Conservation (phyloP, 2,797 vertebrate genomes). For the Simalia tracyae region DNA sequence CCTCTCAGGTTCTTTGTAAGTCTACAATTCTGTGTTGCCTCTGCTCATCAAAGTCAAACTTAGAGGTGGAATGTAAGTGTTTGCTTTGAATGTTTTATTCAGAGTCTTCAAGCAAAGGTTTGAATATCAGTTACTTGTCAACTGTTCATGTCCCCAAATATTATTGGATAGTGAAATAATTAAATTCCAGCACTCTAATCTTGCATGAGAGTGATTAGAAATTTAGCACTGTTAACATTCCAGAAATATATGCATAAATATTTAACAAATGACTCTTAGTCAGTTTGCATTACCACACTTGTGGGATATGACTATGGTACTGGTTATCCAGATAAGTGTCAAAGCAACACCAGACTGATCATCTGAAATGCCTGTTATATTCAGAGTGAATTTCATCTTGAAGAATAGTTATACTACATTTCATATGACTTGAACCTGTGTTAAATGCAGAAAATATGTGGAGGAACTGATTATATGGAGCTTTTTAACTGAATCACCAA, state of each 20-base stretch:
- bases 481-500: not conserved
- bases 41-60: not conserved
- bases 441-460: not conserved
- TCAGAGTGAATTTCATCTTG: not conserved
- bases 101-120: not conserved
- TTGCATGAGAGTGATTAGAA: not conserved
- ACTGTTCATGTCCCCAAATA: not conserved
- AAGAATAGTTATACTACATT: not conserved
- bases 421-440: not conserved
- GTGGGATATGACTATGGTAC: not conserved
- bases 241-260: not conserved
- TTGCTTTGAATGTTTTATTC: not conserved
- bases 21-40: not conserved
- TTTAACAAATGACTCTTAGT: not conserved
- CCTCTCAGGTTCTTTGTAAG: not conserved
- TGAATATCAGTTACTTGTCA: not conserved
- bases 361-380: not conserved
- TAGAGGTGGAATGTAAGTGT: not conserved
- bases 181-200: not conserved
- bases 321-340: not conserved
- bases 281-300: not conserved
- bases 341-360: not conserved
- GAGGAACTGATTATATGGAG: not conserved
- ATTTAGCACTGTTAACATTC: not conserved
- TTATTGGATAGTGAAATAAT: not conserved